A percentile compares a stretch with the other conserved stretches of the same genome.
Evolutionary conservation across 2,888 invertebrate genomes (phyloP).

Genomic region (Heterodera filipjevi): DNA sequence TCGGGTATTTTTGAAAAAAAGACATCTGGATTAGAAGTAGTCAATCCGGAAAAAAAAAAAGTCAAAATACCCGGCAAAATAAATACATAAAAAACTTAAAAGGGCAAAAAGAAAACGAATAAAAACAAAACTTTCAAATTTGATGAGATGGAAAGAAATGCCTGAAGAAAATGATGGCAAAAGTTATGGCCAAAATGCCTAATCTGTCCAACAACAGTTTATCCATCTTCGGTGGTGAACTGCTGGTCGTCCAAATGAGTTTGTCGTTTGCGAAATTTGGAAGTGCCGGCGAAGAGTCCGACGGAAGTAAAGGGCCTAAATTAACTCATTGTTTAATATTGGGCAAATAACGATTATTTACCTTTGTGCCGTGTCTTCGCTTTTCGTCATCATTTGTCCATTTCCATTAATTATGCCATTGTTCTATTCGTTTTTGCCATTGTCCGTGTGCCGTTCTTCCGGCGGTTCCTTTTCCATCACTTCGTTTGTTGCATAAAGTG

Average conservation of each 20-base stretch:
- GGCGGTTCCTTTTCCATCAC: neutral
- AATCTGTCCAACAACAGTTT: neutral
- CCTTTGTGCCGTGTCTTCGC: slow-evolving; percentile 7
- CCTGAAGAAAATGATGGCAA: neutral
- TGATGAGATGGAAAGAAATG: neutral
- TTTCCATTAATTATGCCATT: neutral
- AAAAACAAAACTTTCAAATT: neutral
- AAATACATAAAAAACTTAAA: neutral
- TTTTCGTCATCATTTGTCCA: neutral
- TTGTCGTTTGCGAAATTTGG: neutral
- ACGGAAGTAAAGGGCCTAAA: neutral
- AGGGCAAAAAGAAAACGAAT: neutral
- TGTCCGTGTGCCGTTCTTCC: slow-evolving; percentile 3
- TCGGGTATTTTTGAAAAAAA: too few species aligned
- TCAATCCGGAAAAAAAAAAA: too few species aligned
- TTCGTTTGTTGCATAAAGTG: neutral
- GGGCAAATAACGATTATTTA: neutral
- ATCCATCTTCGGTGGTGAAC: neutral
- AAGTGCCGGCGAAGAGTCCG: neutral
- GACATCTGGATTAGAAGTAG: too few species aligned
- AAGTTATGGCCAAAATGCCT: neutral
- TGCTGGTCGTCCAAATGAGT: neutral
- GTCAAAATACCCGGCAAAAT: neutral
- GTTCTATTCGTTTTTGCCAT: too few species aligned
- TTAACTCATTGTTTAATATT: neutral